Conservation (phyloP, 2,113 vertebrate genomes). For the Salminus brasiliensis region DNA sequence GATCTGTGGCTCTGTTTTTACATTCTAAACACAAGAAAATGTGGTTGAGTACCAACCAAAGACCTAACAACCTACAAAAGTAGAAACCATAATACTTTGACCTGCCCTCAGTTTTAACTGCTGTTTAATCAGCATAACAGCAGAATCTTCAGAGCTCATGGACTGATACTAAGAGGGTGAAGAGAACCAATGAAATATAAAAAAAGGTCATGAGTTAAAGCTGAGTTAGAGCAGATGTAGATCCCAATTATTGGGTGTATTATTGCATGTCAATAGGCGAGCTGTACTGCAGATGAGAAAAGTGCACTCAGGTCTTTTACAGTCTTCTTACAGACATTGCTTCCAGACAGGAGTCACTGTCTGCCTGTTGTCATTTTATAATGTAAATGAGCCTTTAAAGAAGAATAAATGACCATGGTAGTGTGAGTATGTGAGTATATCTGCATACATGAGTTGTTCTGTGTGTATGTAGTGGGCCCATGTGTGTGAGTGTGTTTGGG, state of each 20-base stretch:
- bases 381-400: constrained; percentile 40
- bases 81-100: background rate
- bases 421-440: constrained; percentile 42
- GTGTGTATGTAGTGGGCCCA: constrained; percentile 38
- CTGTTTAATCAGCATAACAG: background rate
- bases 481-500: constrained; percentile 42
- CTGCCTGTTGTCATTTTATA: constrained; percentile 26
- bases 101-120: background rate
- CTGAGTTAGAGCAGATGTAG: constrained; percentile 31
- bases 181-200: too few relatives aligned
- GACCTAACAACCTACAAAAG: background rate
- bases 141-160: background rate
- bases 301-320: background rate
- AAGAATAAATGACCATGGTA: background rate
- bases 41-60: background rate
- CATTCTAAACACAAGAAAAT: background rate
- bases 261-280: background rate
- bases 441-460: constrained; percentile 36
- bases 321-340: background rate
- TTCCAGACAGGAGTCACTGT: constrained; percentile 12
- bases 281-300: background rate
- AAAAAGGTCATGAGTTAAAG: background rate
- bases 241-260: constrained; percentile 37
- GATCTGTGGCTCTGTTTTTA: background rate
- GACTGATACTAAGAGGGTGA: background rate